Base-by-base conservation (phyloP, 2,113 vertebrate species). In the Hepsetus odoe region DNA sequence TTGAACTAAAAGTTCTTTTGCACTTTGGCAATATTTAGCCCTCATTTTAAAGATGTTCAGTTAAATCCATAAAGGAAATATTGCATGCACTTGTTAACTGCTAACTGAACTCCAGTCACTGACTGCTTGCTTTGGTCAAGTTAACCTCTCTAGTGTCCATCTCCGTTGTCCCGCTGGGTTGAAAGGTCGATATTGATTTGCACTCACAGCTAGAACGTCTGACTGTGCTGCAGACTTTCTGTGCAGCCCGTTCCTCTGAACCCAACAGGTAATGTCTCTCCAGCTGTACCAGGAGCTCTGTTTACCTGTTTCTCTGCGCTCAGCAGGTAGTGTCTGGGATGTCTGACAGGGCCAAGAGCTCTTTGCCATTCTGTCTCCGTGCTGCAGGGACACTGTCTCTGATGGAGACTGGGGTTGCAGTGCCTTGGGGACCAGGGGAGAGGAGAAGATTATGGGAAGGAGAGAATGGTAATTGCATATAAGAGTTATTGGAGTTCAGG, bases 391-490 rank as follows among this genome's bases (percentile, higher is more conserved):
- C 14, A 30, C 65, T 68, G 74, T 73, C 69, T 33, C 67, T 80
- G 80, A 82, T 76, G 72, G 73, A 84, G 69, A 55, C 55, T 33
- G 24, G 46, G 65, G 61, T 20, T 49, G 40, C 59, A 1, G 49
- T 72, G 51, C 72, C 74, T 73, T 28, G 1, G 16, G 22, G 26
- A 64, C 56, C 58, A 58, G 46, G 33, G 26, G 24, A 58, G 20
- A 40, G 42, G 42, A 18, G 49, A 20, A 22, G 33, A 56, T 55
- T 24, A 32, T 33, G 30, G 5, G 44, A 13, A 40, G 12, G 51
- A 20, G 35, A 40, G 53, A 32, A 33, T 18, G 33, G 33, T 32
- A 10, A 18, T 10, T 0, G 16, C 13, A 6, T 24, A 16, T n/a
- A 20, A 8, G 20, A 56, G n/a, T 40, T 14, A 44, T 11, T 9